Conservation (phyloP, 2,888 invertebrate species). For the Charanyca ferruginea region DNA sequence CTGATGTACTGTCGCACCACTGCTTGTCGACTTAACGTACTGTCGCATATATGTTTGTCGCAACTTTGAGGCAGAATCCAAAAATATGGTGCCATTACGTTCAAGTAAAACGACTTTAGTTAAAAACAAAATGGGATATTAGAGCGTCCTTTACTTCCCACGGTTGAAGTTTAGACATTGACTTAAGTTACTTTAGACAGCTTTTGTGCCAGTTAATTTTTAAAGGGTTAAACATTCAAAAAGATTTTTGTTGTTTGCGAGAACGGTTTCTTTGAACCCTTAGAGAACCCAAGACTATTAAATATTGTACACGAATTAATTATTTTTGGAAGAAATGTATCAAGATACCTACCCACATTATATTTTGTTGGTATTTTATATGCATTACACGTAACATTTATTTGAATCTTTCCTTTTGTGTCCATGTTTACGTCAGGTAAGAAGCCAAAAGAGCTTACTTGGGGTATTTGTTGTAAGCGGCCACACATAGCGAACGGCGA, state of each 20-base stretch:
- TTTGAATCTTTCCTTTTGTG: conserved; percentile 27
- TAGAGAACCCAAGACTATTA: conserved; percentile 1
- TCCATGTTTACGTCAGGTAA: conserved; percentile 35
- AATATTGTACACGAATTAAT: conserved; percentile 24
- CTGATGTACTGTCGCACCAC: too few species aligned
- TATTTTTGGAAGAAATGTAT: conserved; percentile 8
- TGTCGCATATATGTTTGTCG: too few species aligned
- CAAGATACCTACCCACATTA: neutral
- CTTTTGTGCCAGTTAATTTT: conserved; percentile 54
- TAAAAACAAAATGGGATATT: conserved; percentile 53
- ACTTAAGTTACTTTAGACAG: conserved; percentile 50
- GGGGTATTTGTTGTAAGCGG: conserved; percentile 52
- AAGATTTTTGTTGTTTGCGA: conserved; percentile 47
- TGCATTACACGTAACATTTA: conserved; percentile 16
- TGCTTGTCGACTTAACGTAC: too few species aligned
- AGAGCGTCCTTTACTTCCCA: conserved; percentile 46
- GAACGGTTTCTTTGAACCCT: conserved; percentile 15
- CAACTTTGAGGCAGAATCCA: too few species aligned
- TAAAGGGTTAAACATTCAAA: conserved; percentile 49
- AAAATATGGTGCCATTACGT: conserved; percentile 28
- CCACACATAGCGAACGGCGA: conserved; percentile 43
- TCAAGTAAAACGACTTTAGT: conserved; percentile 49
- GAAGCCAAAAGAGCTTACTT: conserved; percentile 50
- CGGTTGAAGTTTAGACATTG: conserved; percentile 60
- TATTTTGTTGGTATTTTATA: conserved; percentile 12